Conservation (phyloP, 2,888 invertebrate genomes). For the Anthophora plumipes region DNA sequence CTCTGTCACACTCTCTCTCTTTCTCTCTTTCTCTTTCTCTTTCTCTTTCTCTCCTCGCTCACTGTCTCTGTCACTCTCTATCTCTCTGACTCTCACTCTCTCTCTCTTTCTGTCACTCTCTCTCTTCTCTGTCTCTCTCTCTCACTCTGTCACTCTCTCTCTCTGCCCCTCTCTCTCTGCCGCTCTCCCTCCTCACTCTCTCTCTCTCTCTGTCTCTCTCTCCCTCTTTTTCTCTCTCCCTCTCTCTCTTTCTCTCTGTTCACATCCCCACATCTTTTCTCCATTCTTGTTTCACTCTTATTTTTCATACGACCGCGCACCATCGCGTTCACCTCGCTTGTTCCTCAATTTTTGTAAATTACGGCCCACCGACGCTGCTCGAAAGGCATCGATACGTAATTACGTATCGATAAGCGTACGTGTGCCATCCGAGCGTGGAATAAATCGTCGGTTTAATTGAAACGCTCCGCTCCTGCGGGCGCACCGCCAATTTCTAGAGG, state of each 20-base stretch:
- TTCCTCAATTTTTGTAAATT: slow-evolving; percentile 61
- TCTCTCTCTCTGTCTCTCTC: background rate
- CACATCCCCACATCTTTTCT: no score
- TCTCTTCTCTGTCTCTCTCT: background rate
- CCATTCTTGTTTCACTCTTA: background rate
- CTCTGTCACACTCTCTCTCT: background rate
- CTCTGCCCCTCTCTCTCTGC: no score
- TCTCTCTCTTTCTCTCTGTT: background rate
- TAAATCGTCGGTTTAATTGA: slow-evolving; percentile 57
- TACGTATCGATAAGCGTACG: slow-evolving; percentile 41
- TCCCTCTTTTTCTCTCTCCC: no score
- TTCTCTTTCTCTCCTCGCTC: background rate
- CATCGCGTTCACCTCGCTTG: slow-evolving; percentile 27
- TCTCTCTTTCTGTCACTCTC: background rate
- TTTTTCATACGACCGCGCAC: background rate
- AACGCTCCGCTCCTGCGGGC: slow-evolving; percentile 28
- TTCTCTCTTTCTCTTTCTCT: no score
- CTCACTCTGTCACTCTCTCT: background rate
- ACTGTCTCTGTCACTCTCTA: no score
- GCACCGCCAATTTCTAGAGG: slow-evolving; percentile 45
- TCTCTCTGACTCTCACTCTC: background rate
- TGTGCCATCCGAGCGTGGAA: slow-evolving; percentile 18
- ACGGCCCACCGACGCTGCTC: slow-evolving; percentile 40
- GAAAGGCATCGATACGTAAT: slow-evolving; percentile 36
- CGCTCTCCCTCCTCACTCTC: background rate